Evolutionary conservation across 2,888 invertebrate genomes (phyloP), one percentile per base, ranked within the genome.

Genomic region (Parnassius glacialis): DNA sequence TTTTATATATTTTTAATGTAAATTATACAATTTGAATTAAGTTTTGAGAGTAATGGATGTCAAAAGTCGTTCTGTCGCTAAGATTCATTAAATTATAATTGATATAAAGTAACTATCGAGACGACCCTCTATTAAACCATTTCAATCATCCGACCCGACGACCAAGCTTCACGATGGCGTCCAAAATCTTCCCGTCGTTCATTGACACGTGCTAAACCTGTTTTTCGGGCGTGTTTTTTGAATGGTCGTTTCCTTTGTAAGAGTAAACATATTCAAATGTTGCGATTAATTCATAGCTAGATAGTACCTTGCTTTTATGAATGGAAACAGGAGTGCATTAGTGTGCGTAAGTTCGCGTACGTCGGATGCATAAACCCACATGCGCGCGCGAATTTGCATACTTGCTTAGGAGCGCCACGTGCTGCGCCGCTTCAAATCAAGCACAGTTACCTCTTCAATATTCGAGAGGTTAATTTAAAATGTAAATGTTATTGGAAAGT

Each of bases 261-360:
- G 87, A 83, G 87, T 89, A 87, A 89, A 90, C 88, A 87, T 89
- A 90, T 90, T 91, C 88, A 88, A 90, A 91, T 88, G 90, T 90
- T 89, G 91, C 91, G 89, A 91, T 91, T 90, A 91, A 91, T 91
- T 90, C 91, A 90, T 90, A 81, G 90, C 84, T 87, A 82, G 87
- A 85, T 90, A 87, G 87, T 87, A 80, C 82, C 82, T 83, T 80
- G 86, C 78, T 87, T 89, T 91, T 90, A 91, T 91, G 90, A 91
- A 91, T 91, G 90, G 89, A 87, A 80, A 78, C 68, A n/a, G 70
- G 73, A 67, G 68, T 80, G 78, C 75, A 70, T 66, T 66, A 65
- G 87, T 85, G 85, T 88, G 86, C 65, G 87, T 84, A 78, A 65
- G 70, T 34, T 68, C 67, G 70, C 70, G 71, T 70, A 74, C 72